These are phyloP conservation scores for Myiopsitta monachus DNA, from an alignment of 2,113 vertebrate genomes.

Conservation along the genomic window DNA sequence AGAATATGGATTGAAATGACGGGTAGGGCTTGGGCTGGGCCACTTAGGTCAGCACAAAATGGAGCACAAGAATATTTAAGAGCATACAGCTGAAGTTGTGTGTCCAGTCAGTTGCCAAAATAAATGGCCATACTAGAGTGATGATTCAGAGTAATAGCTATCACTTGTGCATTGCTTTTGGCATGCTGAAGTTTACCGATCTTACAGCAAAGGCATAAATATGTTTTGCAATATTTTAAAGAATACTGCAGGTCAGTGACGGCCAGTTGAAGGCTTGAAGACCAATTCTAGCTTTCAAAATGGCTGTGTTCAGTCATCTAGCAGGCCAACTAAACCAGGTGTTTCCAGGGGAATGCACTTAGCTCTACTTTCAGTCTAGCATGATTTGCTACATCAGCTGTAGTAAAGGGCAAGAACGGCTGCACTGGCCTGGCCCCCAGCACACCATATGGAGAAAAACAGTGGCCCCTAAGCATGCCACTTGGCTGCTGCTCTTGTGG, in stretches of 20 bases:
- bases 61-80: background rate
- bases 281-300: background rate
- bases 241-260: background rate
- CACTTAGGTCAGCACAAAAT: background rate
- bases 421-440: background rate
- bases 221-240: background rate
- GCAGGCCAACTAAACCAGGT: background rate
- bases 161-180: background rate
- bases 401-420: background rate
- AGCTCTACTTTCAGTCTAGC: background rate
- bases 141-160: background rate
- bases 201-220: background rate
- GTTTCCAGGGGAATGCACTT: background rate
- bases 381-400: background rate
- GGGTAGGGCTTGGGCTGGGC: background rate
- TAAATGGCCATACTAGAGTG: background rate
- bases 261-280: background rate
- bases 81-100: background rate
- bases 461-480: background rate
- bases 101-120: background rate
- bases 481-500: background rate
- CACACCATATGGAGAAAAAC: background rate
- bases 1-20: background rate
- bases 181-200: background rate
- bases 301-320: background rate